Conservation (phyloP, 2,113 vertebrate species). For the Carollia perspicillata region DNA sequence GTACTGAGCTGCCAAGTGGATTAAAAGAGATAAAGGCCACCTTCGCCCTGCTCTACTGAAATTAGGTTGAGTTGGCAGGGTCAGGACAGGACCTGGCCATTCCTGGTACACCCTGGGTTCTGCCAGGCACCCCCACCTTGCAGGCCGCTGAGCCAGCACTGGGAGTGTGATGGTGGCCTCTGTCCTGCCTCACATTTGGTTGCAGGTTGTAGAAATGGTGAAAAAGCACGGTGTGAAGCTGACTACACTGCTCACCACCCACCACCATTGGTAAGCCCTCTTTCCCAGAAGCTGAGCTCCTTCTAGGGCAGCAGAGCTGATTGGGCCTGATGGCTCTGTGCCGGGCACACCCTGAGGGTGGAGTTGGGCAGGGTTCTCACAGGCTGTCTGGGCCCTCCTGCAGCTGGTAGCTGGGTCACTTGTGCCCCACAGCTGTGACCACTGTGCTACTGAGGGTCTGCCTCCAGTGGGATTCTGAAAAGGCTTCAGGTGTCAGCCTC, state of each 20-base stretch:
- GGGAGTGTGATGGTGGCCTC: background rate
- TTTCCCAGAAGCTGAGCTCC: background rate
- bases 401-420: background rate
- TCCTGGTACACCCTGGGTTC: background rate
- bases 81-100: background rate
- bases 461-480: background rate
- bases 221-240: conserved; percentile 91
- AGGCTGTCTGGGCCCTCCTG: background rate
- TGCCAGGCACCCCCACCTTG: background rate
- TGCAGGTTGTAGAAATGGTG: conserved; percentile 92
- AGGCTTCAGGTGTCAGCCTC: too few relatives aligned
- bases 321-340: background rate
- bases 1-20: background rate
- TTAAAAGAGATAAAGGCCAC: background rate
- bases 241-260: conserved; percentile 94
- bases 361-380: fast-evolving
- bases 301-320: background rate
- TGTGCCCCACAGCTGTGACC: background rate
- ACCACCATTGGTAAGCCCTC: conserved; percentile 93
- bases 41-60: background rate
- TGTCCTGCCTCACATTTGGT: background rate
- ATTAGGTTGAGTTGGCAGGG: background rate
- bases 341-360: background rate
- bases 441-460: background rate
- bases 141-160: fast-evolving